Evolutionary conservation across 2,888 invertebrate species (phyloP).

Genomic region (Ennomos fuscantarius): DNA sequence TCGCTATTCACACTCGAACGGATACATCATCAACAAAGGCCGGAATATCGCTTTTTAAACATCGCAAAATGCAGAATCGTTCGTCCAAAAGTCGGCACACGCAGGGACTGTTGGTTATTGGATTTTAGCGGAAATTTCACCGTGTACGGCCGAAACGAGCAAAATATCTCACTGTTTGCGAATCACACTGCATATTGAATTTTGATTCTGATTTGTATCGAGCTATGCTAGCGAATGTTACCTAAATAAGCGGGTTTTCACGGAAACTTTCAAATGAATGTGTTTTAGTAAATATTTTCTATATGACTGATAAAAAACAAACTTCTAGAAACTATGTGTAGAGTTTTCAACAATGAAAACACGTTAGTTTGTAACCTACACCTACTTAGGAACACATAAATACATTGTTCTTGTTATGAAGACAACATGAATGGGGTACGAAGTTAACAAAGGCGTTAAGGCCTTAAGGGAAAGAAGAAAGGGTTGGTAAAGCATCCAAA

Average conservation of each 20-base stretch:
- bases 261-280: constrained; percentile 9
- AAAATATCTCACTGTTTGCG: constrained; percentile 63
- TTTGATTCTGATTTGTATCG: constrained; percentile 75
- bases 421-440: no score
- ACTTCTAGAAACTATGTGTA: no score
- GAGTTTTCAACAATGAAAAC: no score
- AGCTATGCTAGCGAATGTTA: constrained; percentile 30
- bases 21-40: constrained; percentile 34
- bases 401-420: no score
- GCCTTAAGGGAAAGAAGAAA: no score
- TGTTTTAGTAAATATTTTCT: not conserved
- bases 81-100: constrained; percentile 46
- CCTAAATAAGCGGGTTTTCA: constrained; percentile 29
- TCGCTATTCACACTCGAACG: constrained; percentile 27
- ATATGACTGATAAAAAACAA: not conserved
- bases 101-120: constrained; percentile 64
- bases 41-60: constrained; percentile 39
- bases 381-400: no score
- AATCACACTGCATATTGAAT: constrained; percentile 74
- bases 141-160: constrained; percentile 59
- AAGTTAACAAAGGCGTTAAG: no score
- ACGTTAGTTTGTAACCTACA: no score
- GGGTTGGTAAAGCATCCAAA: constrained; percentile 9
- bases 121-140: constrained; percentile 79
- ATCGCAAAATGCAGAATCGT: constrained; percentile 40